These are phyloP conservation scores for Zootoca vivipara DNA, from an alignment of 2,113 vertebrate genomes.

Conservation along the genomic window DNA sequence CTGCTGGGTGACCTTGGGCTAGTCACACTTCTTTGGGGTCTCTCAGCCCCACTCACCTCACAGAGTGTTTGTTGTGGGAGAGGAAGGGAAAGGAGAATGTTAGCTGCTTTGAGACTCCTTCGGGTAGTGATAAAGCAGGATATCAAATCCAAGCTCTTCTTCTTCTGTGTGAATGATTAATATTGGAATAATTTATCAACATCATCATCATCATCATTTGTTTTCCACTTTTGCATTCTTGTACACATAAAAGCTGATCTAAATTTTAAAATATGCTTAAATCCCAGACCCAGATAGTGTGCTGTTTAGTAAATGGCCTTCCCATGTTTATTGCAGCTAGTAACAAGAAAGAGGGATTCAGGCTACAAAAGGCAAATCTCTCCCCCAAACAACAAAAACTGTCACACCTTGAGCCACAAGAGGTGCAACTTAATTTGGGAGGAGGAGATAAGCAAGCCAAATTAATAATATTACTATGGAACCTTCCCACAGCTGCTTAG, in stretches of 20 bases:
- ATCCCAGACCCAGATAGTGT: background rate
- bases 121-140: too few relatives aligned
- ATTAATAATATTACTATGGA: background rate
- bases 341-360: background rate
- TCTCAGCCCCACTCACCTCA: too few relatives aligned
- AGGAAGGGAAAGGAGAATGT: too few relatives aligned
- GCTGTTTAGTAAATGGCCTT: background rate
- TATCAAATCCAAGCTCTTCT: too few relatives aligned
- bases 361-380: background rate
- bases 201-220: too few relatives aligned
- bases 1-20: too few relatives aligned
- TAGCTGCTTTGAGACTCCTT: too few relatives aligned
- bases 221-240: background rate
- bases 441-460: background rate
- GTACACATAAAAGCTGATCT: accelerated
- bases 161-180: background rate
- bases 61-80: too few relatives aligned
- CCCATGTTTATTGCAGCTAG: background rate
- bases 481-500: background rate
- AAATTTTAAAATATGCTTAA: background rate
- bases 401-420: too few relatives aligned
- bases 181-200: too few relatives aligned
- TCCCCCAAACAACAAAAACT: background rate
- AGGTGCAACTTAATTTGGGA: background rate
- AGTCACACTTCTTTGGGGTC: too few relatives aligned